Conservation (phyloP, 2,113 vertebrate species). For the Coryphaenoides rupestris region DNA sequence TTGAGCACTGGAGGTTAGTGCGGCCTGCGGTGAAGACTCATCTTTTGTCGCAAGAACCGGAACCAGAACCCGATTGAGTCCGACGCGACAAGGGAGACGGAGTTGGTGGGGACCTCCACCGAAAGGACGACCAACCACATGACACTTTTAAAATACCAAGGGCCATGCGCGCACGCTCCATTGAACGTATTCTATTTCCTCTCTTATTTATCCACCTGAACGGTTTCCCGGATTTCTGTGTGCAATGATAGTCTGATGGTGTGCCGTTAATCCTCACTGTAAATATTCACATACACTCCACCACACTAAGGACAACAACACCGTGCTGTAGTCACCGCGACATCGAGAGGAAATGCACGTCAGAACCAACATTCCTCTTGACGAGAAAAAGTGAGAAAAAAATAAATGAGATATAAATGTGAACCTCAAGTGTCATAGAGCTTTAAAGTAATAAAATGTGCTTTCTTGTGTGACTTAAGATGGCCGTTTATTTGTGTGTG, state of each 20-base stretch:
- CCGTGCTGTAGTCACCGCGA: neutral
- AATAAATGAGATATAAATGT: neutral
- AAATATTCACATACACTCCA: too few species aligned
- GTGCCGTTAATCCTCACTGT: too few species aligned
- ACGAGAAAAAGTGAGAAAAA: neutral
- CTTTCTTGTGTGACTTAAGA: neutral
- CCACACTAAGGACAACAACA: neutral
- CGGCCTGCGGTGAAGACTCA: neutral
- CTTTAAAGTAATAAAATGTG: neutral
- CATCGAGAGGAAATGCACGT: too few species aligned
- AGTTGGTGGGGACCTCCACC: too few species aligned
- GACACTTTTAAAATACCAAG: too few species aligned
- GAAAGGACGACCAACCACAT: too few species aligned
- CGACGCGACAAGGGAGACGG: neutral
- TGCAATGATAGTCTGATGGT: too few species aligned
- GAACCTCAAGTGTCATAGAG: neutral
- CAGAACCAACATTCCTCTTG: neutral
- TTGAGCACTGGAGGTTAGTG: conserved; percentile 49
- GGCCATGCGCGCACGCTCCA: too few species aligned
- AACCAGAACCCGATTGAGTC: neutral
- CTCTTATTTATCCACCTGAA: too few species aligned
- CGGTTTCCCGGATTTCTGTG: too few species aligned
- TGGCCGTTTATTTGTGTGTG: neutral
- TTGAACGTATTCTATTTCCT: too few species aligned
- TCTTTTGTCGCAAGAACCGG: neutral